Percentiles rank a stretch among this genome's conserved stretches.
Conservation (phyloP, 2,888 invertebrate species). For the Oxyteleia sp. region DNA sequence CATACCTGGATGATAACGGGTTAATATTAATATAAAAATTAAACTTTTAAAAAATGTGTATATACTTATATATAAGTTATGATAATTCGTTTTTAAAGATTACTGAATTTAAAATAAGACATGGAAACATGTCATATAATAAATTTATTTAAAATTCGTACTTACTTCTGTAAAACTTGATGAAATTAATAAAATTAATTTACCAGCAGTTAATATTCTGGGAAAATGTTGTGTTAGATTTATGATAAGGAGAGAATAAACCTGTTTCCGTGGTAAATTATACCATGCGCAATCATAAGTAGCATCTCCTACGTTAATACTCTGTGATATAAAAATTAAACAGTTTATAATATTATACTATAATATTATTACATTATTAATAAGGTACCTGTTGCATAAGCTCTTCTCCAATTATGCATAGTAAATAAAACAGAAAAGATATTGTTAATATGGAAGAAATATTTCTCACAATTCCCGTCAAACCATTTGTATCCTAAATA, state of each 20-base stretch:
- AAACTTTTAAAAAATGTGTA: too few relatives aligned
- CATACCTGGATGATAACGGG: too few relatives aligned
- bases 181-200: constrained; percentile 16
- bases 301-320: constrained; percentile 9
- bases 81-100: too few relatives aligned
- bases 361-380: background rate
- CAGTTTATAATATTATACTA: constrained; percentile 1
- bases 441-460: background rate
- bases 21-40: too few relatives aligned
- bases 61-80: too few relatives aligned
- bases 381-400: constrained; percentile 18
- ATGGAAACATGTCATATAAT: too few relatives aligned
- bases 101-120: too few relatives aligned
- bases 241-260: background rate
- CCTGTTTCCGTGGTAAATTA: background rate
- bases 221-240: constrained; percentile 6
- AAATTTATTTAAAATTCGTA: background rate
- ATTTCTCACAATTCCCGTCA: background rate
- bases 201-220: constrained; percentile 24
- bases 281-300: constrained; percentile 5
- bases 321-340: constrained; percentile 15
- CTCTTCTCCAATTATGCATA: constrained; percentile 18
- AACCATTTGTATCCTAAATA: constrained; percentile 15
- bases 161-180: constrained; percentile 26
- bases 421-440: constrained; percentile 9